A percentile compares a stretch with the other conserved stretches of the same genome.
Evolutionary conservation across 2,797 vertebrate species (phyloP).

Genomic region (Austrolebias charrua): DNA sequence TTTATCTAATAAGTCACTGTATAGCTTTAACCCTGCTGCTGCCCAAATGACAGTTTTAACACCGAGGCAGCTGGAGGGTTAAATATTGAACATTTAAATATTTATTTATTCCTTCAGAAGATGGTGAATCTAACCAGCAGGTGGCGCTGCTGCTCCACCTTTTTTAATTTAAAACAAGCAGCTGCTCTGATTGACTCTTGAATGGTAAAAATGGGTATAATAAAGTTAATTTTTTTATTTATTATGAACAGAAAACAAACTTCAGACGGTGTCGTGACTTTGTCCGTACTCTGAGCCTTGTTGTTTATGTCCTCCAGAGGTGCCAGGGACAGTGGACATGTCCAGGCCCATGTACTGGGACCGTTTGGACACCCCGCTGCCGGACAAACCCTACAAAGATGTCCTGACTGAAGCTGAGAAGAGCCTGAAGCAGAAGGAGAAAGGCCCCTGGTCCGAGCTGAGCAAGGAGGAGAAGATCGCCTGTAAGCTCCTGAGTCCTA

Average conservation of each 20-base stretch:
- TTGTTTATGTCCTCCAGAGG: conserved; percentile 47
- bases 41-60: no score
- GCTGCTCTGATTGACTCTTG: background rate
- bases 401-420: conserved; percentile 69
- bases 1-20: no score
- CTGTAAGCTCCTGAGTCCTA: conserved; percentile 61
- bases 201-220: background rate
- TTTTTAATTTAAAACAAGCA: background rate
- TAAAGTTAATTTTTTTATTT: background rate
- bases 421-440: conserved; percentile 87
- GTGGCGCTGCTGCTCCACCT: conserved; percentile 11
- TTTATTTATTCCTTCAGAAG: no score
- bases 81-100: no score
- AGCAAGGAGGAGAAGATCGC: conserved; percentile 85
- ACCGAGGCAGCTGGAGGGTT: no score
- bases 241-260: no score
- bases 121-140: conserved; percentile 28
- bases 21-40: no score
- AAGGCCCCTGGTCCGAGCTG: conserved; percentile 84
- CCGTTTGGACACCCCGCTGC: conserved; percentile 79
- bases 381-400: conserved; percentile 75
- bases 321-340: conserved; percentile 68
- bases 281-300: background rate
- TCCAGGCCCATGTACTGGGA: conserved; percentile 77
- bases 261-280: no score